A percentile compares a stretch with the other conserved stretches of the same genome.
Evolutionary conservation across 92 coral and sea anemone genomes (phyloP).

Genomic region (Hydrozoanthus gracilis): DNA sequence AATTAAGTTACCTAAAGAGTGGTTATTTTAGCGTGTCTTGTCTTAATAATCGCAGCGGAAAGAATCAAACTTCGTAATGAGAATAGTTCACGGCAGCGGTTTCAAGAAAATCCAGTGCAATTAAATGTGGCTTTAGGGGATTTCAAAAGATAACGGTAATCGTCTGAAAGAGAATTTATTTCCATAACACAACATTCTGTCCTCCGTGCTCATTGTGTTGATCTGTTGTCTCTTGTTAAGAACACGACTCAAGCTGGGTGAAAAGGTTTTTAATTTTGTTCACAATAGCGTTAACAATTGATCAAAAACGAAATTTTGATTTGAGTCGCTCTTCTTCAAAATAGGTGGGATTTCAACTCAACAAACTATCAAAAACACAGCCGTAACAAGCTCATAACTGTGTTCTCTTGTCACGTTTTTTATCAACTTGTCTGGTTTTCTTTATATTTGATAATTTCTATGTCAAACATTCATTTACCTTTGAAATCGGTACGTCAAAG

Average conservation of each 20-base stretch:
- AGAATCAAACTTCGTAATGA: background rate
- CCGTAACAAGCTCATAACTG: background rate
- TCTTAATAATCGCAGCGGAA: conserved; percentile 26
- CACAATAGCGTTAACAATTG: background rate
- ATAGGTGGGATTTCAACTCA: background rate
- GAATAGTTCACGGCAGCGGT: background rate
- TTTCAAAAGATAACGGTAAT: background rate
- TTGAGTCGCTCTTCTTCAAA: background rate
- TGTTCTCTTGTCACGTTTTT: background rate
- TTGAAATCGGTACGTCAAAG: conserved; percentile 1
- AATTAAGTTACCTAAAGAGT: conserved; percentile 1
- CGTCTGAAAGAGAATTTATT: background rate
- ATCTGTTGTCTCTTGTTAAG: conserved; percentile 1
- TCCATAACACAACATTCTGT: background rate
- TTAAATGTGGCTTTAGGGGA: background rate
- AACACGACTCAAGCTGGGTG: background rate
- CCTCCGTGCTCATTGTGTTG: conserved; percentile 13
- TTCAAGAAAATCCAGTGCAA: background rate
- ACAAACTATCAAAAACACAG: background rate
- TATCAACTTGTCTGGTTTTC: background rate
- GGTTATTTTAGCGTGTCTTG: background rate
- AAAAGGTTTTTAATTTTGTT: conserved; percentile 10
- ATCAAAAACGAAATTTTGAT: background rate
- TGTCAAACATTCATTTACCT: conserved; percentile 3
- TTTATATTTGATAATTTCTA: conserved; percentile 7